Conservation (phyloP, 2,888 invertebrate species). For the Trachelus troglodyta region DNA sequence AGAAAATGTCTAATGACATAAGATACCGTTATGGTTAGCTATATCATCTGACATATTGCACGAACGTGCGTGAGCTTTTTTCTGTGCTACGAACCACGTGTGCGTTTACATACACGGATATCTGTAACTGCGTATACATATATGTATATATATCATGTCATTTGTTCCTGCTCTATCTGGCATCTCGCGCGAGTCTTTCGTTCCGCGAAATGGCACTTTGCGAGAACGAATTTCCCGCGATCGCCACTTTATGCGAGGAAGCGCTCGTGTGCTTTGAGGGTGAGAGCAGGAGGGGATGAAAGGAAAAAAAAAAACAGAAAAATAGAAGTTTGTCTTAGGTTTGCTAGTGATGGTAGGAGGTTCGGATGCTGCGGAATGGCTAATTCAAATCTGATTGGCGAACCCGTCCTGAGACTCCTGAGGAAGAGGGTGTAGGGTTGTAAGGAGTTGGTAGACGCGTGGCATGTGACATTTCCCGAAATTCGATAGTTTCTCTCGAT, state of each 20-base stretch:
- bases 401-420: background rate
- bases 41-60: background rate
- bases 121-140: background rate
- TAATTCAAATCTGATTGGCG: background rate
- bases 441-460: background rate
- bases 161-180: conserved; percentile 45
- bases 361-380: background rate
- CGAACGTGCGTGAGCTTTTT: background rate
- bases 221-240: conserved; percentile 42
- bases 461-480: background rate
- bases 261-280: conserved; percentile 24
- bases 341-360: background rate
- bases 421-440: conserved; percentile 22
- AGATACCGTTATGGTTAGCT: background rate
- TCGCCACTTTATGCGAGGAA: conserved; percentile 30
- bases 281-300: conserved; percentile 12
- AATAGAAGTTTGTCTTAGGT: background rate
- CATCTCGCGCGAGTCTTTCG: conserved; percentile 39
- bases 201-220: conserved; percentile 42
- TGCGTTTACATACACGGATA: background rate
- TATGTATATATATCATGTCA: conserved; percentile 32
- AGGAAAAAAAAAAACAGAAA: conserved; percentile 9
- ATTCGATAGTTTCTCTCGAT: background rate
- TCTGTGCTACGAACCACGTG: background rate
- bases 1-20: background rate